A percentile compares a stretch with the other conserved stretches of the same genome.
phyloP scores from a whole-genome alignment of 2,888 invertebrate species.

The Lingula anatina region DNA sequence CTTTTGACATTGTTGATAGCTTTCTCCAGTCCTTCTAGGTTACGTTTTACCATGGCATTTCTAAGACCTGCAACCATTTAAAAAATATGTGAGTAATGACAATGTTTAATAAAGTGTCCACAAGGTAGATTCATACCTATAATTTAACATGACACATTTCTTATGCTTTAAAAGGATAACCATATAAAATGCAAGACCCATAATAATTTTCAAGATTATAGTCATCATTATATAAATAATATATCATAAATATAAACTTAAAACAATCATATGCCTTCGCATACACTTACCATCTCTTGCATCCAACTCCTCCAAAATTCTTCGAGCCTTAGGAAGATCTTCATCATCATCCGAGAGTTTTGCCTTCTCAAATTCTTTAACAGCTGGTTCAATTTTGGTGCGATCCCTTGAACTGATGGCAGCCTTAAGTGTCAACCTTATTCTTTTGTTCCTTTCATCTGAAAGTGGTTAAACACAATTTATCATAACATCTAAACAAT shows the following conservation, averaged over 20 bases:
- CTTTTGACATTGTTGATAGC: conserved; percentile 40
- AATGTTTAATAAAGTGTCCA: too few species aligned
- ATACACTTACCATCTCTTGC: conserved; percentile 38
- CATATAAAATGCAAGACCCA: too few species aligned
- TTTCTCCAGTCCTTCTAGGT: conserved; percentile 36
- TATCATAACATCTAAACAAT: not conserved
- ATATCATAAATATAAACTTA: too few species aligned
- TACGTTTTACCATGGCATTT: conserved; percentile 35
- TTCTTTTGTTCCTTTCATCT: conserved; percentile 29
- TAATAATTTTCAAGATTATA: too few species aligned
- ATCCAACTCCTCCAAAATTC: conserved; percentile 31
- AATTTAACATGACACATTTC: too few species aligned
- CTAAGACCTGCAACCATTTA: conserved; percentile 24
- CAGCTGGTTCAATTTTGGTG: conserved; percentile 32
- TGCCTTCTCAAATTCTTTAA: conserved; percentile 40
- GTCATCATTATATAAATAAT: too few species aligned
- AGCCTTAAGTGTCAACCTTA: conserved; percentile 40
- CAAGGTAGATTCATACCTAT: too few species aligned
- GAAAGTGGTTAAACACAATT: not conserved
- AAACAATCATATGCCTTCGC: too few species aligned
- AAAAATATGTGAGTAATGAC: not conserved
- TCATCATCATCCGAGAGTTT: conserved; percentile 44
- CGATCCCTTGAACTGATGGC: conserved; percentile 40
- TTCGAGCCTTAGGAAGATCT: conserved; percentile 42
- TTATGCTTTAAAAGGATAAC: too few species aligned